Base-by-base conservation (phyloP, 2,797 vertebrate species). In the Xerus rutilus region DNA sequence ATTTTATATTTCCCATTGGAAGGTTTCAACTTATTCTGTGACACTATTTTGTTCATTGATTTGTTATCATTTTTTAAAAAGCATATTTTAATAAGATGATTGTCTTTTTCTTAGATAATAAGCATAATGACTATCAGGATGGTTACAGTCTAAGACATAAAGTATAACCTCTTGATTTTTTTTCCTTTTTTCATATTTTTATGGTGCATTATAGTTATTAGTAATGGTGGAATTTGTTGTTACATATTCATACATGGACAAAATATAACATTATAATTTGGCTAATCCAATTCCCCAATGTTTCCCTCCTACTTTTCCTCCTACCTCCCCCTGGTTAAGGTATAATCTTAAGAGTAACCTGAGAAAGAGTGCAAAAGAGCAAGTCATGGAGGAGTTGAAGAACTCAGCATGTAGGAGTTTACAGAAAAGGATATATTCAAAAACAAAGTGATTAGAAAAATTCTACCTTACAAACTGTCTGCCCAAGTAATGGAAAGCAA, bases 51-150 rank as follows among this genome's bases (percentile, higher is more conserved):
- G 8, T 84, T 67, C n/a, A 52, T 82, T 84, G 47, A 77, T 89
- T 92, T 91, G 13, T 82, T 86, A 82, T 23, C 2, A 79, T 84
- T 86, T 57, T 93, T 65, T 10, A 91, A 94, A 81, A 5, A 85
- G 8, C 2, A 59, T 90, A 47, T 43, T 92, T 95, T 91, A 96
- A 91, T 95, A 69, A 89, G 15, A 3, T 81, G 65, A 73, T 89
- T 72, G 2, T 77, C 32, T 91, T 86, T 9, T 67, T 82, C 89
- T 86, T 30, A 89, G 47, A n/a, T 81, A 78, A 65, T 72, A 73
- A 39, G 7, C n/a, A 95, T 83, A 67, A 77, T 92, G 77, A 69
- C 39, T n/a, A 3, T 90, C 72, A 81, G n/a, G 30, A 70, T 83
- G 7, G 28, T 95, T 85, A 89, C 1, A 73, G 39, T 70, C 15